Evolutionary conservation across 2,113 vertebrate genomes (phyloP), one percentile per base, ranked within the genome.

Genomic region (Callipepla californica): DNA sequence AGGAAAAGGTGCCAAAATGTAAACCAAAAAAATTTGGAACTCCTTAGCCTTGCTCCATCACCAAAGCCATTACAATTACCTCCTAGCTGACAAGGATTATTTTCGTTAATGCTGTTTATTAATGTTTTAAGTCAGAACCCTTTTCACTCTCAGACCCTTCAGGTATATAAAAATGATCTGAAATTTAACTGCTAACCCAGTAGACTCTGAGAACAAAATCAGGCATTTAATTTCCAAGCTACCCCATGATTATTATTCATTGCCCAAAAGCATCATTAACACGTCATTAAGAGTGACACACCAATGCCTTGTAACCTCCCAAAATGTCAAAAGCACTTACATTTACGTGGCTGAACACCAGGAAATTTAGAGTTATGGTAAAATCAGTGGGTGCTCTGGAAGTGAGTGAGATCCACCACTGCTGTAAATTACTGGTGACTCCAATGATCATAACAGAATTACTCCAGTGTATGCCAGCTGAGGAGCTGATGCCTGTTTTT

Each of bases 171-270:
- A 69, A 82, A 82, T 66, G 13, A 82, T 28, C 42, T 82, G 38
- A 82, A 84, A 89, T 66, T 58, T 87, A 79, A 89, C 73, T 93
- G 77, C 38, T 66, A 66, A 85, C 45, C 42, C n/a, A 48, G 74
- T 63, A 50, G 53, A 72, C 42, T 73, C 11, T 13, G 65, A 26
- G 45, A 55, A 79, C 66, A 82, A 80, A 87, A 77, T 5, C 40
- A 28, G 16, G 48, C 69, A 9, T 82, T 89, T 82, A 69, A 82
- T 91, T 94, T 95, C 72, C 81, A 66, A 91, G 53, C 59, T 77
- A 70, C 9, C 4, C 42, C 25, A 19, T 50, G 40, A 15, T 87
- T 87, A 69, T 82, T 87, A 74, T 53, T 91, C 58, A 67, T 84
- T 74, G 45, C 8, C 22, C 65, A 51, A 91, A 89, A 92, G 4